Percentiles rank a stretch among this genome's conserved stretches.
Conservation (phyloP, 2,888 invertebrate species). For the Parasteatoda lunata region DNA sequence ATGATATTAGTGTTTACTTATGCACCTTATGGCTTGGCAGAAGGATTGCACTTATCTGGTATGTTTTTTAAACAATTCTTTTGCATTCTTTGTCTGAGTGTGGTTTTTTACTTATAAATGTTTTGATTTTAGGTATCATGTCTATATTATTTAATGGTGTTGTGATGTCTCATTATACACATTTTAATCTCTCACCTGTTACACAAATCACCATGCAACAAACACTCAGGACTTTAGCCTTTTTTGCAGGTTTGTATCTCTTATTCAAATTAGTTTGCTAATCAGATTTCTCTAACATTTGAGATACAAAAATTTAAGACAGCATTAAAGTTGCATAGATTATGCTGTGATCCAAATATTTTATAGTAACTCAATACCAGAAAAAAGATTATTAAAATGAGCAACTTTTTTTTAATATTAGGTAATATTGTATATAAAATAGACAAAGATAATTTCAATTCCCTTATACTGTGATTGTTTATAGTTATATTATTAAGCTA, state of each 20-base stretch:
- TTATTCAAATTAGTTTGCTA: neutral
- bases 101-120: neutral
- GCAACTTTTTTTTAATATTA: too few relatives aligned
- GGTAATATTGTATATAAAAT: too few relatives aligned
- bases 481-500: too few relatives aligned
- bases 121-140: slow-evolving; percentile 87
- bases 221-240: slow-evolving; percentile 96
- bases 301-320: too few relatives aligned
- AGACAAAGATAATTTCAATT: too few relatives aligned
- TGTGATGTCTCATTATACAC: slow-evolving; percentile 99
- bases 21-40: slow-evolving; percentile 97
- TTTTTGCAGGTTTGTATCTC: slow-evolving; percentile 82
- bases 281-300: too few relatives aligned
- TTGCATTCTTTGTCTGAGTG: neutral
- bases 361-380: too few relatives aligned
- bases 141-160: slow-evolving; percentile 99
- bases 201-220: slow-evolving; percentile 99
- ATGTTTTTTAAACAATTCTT: neutral
- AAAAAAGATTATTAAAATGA: too few relatives aligned
- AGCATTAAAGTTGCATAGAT: too few relatives aligned
- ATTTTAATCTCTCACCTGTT: slow-evolving; percentile 97
- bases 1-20: slow-evolving; percentile 99
- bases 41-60: slow-evolving; percentile 95
- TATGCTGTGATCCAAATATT: too few relatives aligned
- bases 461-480: too few relatives aligned